Base-by-base conservation (phyloP, 2,797 vertebrate species). In the Periparus ater region DNA sequence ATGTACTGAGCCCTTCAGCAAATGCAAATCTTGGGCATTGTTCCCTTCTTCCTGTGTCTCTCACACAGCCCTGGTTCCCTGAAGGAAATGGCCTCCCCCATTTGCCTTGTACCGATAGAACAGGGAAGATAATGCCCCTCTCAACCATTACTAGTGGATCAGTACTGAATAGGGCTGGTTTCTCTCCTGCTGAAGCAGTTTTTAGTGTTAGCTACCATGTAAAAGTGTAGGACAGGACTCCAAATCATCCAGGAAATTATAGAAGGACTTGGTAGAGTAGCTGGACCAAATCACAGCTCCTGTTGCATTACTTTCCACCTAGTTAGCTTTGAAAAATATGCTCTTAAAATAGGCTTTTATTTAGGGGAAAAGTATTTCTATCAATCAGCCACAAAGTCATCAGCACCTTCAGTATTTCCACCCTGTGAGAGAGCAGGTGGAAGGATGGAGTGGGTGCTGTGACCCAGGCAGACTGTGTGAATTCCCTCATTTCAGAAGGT, bases 11-110 rank as follows among this genome's bases (percentile, higher is more conserved):
- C 67, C 71, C 85, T 88, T 96, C 95, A 93, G 76, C 85, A 81
- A 93, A 94, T 94, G 94, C 88, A 93, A 95, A 93, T 91, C 74
- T 83, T 26, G 54, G 60, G 32, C 70, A 70, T 90, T 95, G 91
- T 95, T 90, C 70, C 40, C 67, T 60, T 63, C 73, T 50, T 75
- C 72, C 93, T 83, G 60, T 38, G 36, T 66, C 57, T 72, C 87
- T 65, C 15, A 42, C 78, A 47, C 73, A 44, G 50, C 68, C 62
- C 6, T 48, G 74, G 77, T 7, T 44, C 6, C 73, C 77, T 53
- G 51, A 71, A 67, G 78, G 82, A 89, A 93, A 57, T 5, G 2
- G 21, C 70, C 51, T 78, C 68, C 55, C 36, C 44, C 17, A 2
- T 44, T 92, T 70, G 89, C 84, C 75, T 82, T 74, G 74, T 78